phyloP scores from a whole-genome alignment of 2,888 invertebrate genomes.

The Amiota mariae region DNA sequence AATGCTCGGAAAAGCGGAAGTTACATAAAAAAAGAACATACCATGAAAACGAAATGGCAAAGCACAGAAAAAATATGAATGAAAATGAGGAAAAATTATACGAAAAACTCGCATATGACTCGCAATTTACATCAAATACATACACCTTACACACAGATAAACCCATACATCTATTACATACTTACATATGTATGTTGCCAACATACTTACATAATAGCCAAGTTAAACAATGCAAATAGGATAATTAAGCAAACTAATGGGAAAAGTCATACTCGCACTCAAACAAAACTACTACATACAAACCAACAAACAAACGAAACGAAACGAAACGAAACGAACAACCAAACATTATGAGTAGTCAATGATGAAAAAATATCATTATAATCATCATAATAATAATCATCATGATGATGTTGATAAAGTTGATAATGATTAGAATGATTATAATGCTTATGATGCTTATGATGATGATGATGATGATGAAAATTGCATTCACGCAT shows the following conservation, averaged over 20 bases:
- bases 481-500: no score
- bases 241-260: slow-evolving; percentile 48
- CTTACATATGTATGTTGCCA: no score
- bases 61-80: slow-evolving; percentile 15
- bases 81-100: slow-evolving; percentile 13
- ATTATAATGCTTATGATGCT: background rate
- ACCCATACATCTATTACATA: no score
- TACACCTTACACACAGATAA: no score
- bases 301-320: slow-evolving; percentile 26
- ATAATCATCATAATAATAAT: slow-evolving; percentile 18
- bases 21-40: background rate
- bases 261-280: slow-evolving; percentile 64
- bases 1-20: slow-evolving; percentile 18
- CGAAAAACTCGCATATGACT: slow-evolving; percentile 39
- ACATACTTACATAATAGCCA: slow-evolving; percentile 6
- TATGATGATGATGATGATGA: background rate
- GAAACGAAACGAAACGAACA: slow-evolving; percentile 28
- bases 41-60: slow-evolving; percentile 10
- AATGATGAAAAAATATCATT: background rate
- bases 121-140: background rate
- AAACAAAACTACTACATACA: slow-evolving; percentile 48
- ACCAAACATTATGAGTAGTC: slow-evolving; percentile 27
- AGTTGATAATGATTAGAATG: no score
- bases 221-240: slow-evolving; percentile 30
- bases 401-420: background rate